phyloP scores from a whole-genome alignment of 2,888 invertebrate species.

The Macroteleia sp. region DNA sequence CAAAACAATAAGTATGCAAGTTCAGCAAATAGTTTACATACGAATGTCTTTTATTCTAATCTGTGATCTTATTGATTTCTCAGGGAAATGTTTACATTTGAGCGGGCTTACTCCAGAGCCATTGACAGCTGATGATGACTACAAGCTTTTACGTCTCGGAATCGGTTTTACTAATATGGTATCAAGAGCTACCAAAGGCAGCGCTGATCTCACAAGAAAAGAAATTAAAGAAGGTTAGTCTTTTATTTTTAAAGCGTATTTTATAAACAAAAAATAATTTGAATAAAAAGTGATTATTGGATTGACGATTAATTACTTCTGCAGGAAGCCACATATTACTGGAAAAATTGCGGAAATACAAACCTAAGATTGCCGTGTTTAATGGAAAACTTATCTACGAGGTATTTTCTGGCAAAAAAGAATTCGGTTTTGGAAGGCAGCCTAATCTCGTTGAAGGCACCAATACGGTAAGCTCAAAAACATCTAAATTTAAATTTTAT shows the following conservation, averaged over 20 bases:
- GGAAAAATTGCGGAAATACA: slow-evolving; percentile 95
- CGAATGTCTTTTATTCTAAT: background rate
- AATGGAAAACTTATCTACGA: slow-evolving; percentile 99
- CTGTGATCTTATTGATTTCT: slow-evolving; percentile 54
- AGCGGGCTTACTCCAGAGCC: slow-evolving; percentile 97
- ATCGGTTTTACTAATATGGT: slow-evolving; percentile 99
- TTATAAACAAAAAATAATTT: too few species aligned
- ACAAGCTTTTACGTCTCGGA: slow-evolving; percentile 95
- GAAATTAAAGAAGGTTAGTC: slow-evolving; percentile 94
- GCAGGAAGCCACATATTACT: slow-evolving; percentile 91
- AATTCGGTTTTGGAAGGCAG: slow-evolving; percentile 98
- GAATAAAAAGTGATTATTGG: too few species aligned
- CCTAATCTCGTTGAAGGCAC: slow-evolving; percentile 97
- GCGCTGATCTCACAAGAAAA: slow-evolving; percentile 96
- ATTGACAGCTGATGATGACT: slow-evolving; percentile 98
- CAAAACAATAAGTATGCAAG: too few species aligned
- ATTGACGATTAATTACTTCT: slow-evolving; percentile 67
- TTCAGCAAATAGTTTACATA: too few species aligned
- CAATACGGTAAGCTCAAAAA: slow-evolving; percentile 90
- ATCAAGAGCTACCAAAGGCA: slow-evolving; percentile 96
- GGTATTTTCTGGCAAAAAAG: slow-evolving; percentile 98
- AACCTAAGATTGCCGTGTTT: slow-evolving; percentile 98
- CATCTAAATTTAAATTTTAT: background rate
- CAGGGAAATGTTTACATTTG: slow-evolving; percentile 96
- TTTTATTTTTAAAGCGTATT: background rate